These are phyloP conservation scores for Sula dactylatra DNA, from an alignment of 2,113 vertebrate genomes.

Conservation along the genomic window DNA sequence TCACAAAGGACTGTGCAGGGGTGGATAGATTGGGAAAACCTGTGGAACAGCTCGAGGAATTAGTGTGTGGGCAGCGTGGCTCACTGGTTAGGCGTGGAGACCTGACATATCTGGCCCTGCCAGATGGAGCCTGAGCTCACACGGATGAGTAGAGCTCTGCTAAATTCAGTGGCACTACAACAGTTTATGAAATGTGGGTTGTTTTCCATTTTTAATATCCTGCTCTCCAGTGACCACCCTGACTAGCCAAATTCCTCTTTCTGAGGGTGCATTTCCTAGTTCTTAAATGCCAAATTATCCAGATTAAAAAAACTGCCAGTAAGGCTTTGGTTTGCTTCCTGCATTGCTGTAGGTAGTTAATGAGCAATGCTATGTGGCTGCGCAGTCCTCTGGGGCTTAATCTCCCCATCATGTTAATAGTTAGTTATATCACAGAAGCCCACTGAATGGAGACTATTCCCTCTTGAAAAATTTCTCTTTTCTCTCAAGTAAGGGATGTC, in stretches of 20 bases:
- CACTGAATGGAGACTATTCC: neutral
- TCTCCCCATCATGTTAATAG: neutral
- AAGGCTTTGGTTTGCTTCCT: neutral
- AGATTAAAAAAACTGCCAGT: neutral
- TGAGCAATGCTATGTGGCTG: neutral
- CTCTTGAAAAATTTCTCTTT: neutral
- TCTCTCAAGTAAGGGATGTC: neutral
- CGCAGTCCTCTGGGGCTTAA: neutral
- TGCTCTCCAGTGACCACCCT: neutral
- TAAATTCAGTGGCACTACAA: neutral
- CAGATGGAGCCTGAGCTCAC: neutral
- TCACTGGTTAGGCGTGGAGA: neutral
- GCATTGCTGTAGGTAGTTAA: neutral
- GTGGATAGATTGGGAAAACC: neutral
- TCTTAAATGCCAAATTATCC: neutral
- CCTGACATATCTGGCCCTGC: neutral
- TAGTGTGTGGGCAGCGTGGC: neutral
- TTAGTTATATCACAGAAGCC: neutral
- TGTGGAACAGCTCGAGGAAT: neutral
- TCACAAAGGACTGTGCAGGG: neutral
- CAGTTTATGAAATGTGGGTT: neutral
- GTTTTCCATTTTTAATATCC: neutral
- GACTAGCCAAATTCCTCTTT: neutral
- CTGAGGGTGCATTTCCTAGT: neutral
- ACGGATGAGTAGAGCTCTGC: neutral